phyloP scores from a whole-genome alignment of 2,888 invertebrate species.

The Rhagium mordax region DNA sequence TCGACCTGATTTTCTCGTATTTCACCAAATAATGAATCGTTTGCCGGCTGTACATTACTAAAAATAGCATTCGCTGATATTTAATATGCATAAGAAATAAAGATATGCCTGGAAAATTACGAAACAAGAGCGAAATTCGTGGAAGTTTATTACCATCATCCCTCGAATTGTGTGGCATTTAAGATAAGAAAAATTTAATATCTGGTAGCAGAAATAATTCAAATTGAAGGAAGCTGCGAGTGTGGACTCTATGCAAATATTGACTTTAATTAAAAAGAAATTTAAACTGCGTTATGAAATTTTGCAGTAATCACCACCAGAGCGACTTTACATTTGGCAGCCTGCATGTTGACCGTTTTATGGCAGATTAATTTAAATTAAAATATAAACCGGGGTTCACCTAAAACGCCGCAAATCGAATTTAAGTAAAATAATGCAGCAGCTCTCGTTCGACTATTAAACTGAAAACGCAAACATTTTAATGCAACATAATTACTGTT shows the following conservation, averaged over 20 bases:
- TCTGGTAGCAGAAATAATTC: not conserved
- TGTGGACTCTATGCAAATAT: not conserved
- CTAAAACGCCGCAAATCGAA: not conserved
- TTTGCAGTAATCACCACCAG: not conserved
- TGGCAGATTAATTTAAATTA: not conserved
- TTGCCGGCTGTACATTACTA: no score
- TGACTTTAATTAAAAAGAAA: not conserved
- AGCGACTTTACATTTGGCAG: not conserved
- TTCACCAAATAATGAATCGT: no score
- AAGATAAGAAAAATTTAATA: not conserved
- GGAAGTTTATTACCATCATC: not conserved
- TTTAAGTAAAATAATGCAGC: not conserved
- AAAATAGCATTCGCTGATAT: no score
- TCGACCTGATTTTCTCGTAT: no score
- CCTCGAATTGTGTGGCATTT: not conserved
- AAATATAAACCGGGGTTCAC: not conserved
- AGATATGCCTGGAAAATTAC: not conserved
- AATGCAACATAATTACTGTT: not conserved
- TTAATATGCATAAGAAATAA: no score
- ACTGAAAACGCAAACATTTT: not conserved
- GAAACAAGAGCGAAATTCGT: not conserved
- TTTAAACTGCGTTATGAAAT: not conserved
- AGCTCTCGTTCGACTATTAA: not conserved
- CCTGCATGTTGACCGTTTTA: not conserved
- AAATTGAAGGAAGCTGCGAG: not conserved